phyloP scores from a whole-genome alignment of 1,140 invertebrate species.

The Araneus ventricosus region DNA sequence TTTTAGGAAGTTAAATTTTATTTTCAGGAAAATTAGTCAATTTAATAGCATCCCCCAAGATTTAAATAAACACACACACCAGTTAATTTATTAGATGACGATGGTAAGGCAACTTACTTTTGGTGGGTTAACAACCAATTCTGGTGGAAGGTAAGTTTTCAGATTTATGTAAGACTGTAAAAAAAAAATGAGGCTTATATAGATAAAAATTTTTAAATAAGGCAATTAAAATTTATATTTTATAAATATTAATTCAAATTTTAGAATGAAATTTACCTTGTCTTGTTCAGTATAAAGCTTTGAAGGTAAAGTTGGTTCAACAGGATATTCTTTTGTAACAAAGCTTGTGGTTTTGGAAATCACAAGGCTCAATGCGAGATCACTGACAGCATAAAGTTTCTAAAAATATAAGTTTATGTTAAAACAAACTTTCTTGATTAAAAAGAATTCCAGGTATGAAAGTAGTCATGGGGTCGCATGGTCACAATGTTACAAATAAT shows the following conservation, averaged over 20 bases:
- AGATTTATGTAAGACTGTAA: conserved; percentile 63
- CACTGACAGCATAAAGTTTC: conserved; percentile 94
- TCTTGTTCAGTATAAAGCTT: conserved; percentile 77
- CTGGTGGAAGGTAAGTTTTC: conserved; percentile 68
- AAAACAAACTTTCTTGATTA: background rate
- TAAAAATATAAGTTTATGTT: conserved; percentile 13
- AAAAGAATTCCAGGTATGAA: too few species aligned
- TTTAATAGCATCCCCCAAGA: too few species aligned
- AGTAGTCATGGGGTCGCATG: too few species aligned
- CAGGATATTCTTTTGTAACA: conserved; percentile 92
- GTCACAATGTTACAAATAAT: too few species aligned
- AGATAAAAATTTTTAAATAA: background rate
- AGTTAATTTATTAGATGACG: too few species aligned
- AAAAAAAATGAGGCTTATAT: background rate
- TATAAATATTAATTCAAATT: conserved; percentile 40
- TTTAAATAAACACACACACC: too few species aligned
- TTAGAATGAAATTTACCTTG: conserved; percentile 57
- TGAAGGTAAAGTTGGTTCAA: conserved; percentile 84
- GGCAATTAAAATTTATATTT: background rate
- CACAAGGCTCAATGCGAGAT: conserved; percentile 94
- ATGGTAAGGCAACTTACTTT: conserved; percentile 38
- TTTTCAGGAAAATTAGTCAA: too few species aligned
- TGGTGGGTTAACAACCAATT: conserved; percentile 68
- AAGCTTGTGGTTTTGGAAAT: conserved; percentile 92
- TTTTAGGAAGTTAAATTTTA: too few species aligned